Evolutionary conservation across 2,888 invertebrate species (phyloP), one percentile per base, ranked within the genome.

Genomic region (Lysandra coridon): DNA sequence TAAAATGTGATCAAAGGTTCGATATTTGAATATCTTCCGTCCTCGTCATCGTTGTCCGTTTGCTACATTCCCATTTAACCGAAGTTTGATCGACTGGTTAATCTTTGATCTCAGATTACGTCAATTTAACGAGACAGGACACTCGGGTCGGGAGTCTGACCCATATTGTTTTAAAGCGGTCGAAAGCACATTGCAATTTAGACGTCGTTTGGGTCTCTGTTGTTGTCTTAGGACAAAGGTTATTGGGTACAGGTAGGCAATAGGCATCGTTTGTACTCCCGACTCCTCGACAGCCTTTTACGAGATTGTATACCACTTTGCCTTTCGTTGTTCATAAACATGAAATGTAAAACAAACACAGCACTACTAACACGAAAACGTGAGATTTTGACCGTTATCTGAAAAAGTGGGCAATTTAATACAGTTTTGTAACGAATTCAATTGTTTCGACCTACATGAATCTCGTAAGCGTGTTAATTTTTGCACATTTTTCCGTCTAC

Each of bases 321-420:
- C 57, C 57, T 4, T 57, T 57, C 57, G 57, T 76, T 33, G 7
- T 33, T 76, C 14, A 33, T 76, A 33, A 53, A 53, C 12, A 69
- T 33, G 14, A 30, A 33, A 30, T 33, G 14, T 53, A 44, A 14
- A 30, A 30, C 14, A 14, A 33, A 76, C 76, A 57, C 30, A 75
- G 49, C 75, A 49, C 76, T 53, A 76, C 76, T 57, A 76, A 76
- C 76, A 76, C 76, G 76, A 53, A 76, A 76, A 76, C 76, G 53
- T 76, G 76, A 57, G 76, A 76, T 33, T 53, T 30, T 33, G 33
- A 76, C 76, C 76, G 76, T 76, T 76, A 76, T 57, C 76, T 76
- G 30, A 75, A 74, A 75, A 53, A 53, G 17, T n/a, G 33, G 57
- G 49, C 76, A 76, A 76, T 76, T 76, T 37, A 53, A 75, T 33